Base-by-base conservation (phyloP, 2,797 vertebrate species). In the Nannoperca australis region DNA sequence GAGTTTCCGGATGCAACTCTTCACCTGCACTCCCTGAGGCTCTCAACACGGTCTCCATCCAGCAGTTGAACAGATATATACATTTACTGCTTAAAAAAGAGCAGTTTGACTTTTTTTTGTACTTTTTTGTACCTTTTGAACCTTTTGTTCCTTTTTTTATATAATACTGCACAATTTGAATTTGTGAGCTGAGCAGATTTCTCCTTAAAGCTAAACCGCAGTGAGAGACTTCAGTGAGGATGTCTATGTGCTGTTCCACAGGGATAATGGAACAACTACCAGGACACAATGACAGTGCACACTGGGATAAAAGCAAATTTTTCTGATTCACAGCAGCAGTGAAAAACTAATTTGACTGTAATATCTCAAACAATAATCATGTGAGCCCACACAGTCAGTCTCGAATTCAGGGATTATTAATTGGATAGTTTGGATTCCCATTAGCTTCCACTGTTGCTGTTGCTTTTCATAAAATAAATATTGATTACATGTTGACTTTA, bases 1-100 rank as follows among this genome's bases (percentile, higher is more conserved):
- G 4, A 38, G 38, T 82, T 85, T 87, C 45, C 18, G 61, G 81
- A 82, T 64, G 51, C 47, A 72, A 70, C 80, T 85, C 71, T 72
- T 82, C 44, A 64, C 74, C 55, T 56, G 27, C 0, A 18, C 68
- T 71, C 63, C 4, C 66, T 3, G 3, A 60, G 49, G 65, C 62
- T 66, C 63, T 73, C 53, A 47, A 42, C 9, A 20, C 38, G 3
- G 17, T 64, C 72, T 70, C 68, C 8, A 7, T 68, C n/a, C 67
- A 64, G 36, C 4, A 4, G 32, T 24, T 59, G 17, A 79, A 7
- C 34, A 72, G 54, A 83, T 81, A 64, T 17, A 76, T 53, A 72
- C 70, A 73, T 72, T 78, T 51, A 70, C 32, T 63, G 27, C 15
- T 44, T 42, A 27, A n/a, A 67, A 47, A 14, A 34, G 4, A 70